Conservation (phyloP, 2,113 vertebrate species). For the Illadopsis cleaveri region DNA sequence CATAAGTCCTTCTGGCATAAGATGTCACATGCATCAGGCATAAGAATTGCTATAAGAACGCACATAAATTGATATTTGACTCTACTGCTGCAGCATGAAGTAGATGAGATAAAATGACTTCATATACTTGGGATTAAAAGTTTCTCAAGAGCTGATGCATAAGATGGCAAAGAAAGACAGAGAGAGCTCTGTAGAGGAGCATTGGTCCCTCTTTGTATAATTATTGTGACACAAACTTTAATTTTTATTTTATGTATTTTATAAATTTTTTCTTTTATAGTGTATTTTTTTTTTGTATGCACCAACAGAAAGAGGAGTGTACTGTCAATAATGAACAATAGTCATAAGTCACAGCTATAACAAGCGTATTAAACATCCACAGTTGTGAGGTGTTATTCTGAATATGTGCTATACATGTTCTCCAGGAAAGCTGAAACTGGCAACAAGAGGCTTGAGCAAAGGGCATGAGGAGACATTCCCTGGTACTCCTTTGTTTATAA, state of each 20-base stretch:
- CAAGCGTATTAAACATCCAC: background rate
- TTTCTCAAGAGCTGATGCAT: background rate
- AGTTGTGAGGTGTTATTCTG: background rate
- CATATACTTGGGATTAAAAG: background rate
- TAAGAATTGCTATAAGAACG: background rate
- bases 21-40: background rate
- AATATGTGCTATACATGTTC: background rate
- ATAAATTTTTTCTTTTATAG: background rate
- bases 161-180: background rate
- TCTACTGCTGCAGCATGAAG: background rate
- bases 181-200: background rate
- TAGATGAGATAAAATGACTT: background rate
- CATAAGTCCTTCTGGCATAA: background rate
- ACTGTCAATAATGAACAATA: background rate
- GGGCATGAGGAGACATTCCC: background rate
- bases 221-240: background rate
- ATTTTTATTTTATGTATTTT: background rate
- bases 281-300: background rate
- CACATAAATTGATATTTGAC: background rate
- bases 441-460: background rate
- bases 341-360: background rate
- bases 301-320: background rate
- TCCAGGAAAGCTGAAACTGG: background rate
- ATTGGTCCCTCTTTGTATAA: background rate
- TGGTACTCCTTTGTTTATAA: background rate